Base-by-base conservation (phyloP, 1,140 invertebrate genomes). In the Lepidurus packardi region DNA sequence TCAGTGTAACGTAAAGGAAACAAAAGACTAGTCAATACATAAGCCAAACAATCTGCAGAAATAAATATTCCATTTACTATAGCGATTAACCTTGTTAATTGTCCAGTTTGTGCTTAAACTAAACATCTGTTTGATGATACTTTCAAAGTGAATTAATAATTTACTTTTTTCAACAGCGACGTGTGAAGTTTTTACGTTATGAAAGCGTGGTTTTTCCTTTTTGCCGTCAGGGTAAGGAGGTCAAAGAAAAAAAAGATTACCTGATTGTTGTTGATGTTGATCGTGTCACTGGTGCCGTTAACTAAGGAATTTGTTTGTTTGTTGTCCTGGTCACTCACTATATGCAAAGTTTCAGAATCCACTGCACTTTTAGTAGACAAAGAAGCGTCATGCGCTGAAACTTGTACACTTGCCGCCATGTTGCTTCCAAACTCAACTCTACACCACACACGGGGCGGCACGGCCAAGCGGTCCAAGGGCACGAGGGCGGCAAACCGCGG, bases 301-400 rank as follows among this genome's bases (percentile, higher is more conserved):
- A 65, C 53, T 65, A 65, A 13, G 16, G 53, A 65, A 1, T 13
- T 65, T 65, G 6, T 21, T 65, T 65, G n/a, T 13, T 65, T 65
- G 21, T 65, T 65, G 53, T 65, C 53, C 13, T 65, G 53, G 13
- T 65, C 53, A 65, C 53, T 65, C 53, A 65, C 53, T 65, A 65
- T 65, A 21, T 65, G 53, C 8, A 65, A 65, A 65, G 53, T 65
- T 16, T 65, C 53, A n/a, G 53, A 65, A 65, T 65, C 53, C 53
- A 65, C 53, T 65, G 53, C 53, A 65, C 53, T 65, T 65, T 65
- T 65, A 21, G 53, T 16, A 65, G 53, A 65, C 53, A 65, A 65
- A 65, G 53, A 65, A 65, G 53, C 53, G 53, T 65, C 53, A 21
- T 65, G 53, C 53, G 53, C 53, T 65, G 53, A 21, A 65, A 65